These are phyloP conservation scores for Anorthoa munda DNA, from an alignment of 2,888 invertebrate genomes.

Conservation along the genomic window DNA sequence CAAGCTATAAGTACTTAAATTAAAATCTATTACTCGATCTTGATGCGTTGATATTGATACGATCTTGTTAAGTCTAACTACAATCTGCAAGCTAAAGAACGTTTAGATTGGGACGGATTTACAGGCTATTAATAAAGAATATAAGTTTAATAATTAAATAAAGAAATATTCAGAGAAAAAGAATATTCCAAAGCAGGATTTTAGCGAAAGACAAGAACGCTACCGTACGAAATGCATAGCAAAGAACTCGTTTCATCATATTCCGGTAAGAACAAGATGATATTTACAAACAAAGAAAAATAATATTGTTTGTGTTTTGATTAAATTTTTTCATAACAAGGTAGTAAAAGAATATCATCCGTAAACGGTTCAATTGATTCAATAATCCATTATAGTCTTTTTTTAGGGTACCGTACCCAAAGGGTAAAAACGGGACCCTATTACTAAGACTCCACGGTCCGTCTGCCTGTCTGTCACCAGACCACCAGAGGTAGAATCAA, in stretches of 20 bases:
- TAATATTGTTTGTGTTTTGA: slow-evolving; percentile 20
- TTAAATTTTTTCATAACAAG: slow-evolving; percentile 5
- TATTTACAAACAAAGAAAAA: neutral
- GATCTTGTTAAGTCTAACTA: slow-evolving; percentile 14
- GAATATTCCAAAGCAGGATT: neutral
- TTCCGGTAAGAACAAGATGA: slow-evolving; percentile 7
- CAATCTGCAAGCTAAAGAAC: slow-evolving; percentile 10
- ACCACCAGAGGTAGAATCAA: too few species aligned
- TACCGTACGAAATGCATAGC: neutral
- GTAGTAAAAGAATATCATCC: neutral
- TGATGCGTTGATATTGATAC: slow-evolving; percentile 21
- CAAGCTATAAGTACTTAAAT: slow-evolving; percentile 14
- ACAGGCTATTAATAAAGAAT: neutral
- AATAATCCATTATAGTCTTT: neutral
- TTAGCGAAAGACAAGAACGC: neutral
- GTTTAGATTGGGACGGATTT: slow-evolving; percentile 16
- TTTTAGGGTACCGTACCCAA: too few species aligned
- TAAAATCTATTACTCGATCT: slow-evolving; percentile 20
- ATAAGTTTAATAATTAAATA: neutral
- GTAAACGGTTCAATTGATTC: neutral
- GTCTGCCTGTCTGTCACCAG: too few species aligned
- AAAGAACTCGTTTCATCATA: slow-evolving; percentile 7
- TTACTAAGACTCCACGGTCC: too few species aligned
- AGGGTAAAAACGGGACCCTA: too few species aligned
- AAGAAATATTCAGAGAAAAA: neutral